Evolutionary conservation across 2,888 invertebrate genomes (phyloP).

Genomic region (Melieria omissa): DNA sequence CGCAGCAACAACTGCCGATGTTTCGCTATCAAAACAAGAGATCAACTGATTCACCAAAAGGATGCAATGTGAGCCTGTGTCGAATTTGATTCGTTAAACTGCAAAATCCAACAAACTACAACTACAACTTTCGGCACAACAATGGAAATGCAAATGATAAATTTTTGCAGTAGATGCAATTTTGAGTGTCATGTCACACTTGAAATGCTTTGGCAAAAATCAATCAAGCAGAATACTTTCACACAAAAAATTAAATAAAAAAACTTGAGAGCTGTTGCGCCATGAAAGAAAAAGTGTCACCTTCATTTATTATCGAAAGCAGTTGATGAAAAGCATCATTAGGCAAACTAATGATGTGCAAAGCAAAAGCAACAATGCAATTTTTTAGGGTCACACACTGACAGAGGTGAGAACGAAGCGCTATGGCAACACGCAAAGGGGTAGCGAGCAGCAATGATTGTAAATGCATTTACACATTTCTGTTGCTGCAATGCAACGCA

Average conservation of each 20-base stretch:
- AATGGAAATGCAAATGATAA: too few species aligned
- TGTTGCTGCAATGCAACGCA: background rate
- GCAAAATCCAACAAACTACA: too few species aligned
- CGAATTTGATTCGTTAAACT: too few species aligned
- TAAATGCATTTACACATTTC: slow-evolving; percentile 7
- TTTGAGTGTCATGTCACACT: slow-evolving; percentile 31
- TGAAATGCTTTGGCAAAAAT: slow-evolving; percentile 29
- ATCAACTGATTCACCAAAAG: too few species aligned
- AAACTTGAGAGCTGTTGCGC: background rate
- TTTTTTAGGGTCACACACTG: background rate
- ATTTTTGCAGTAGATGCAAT: slow-evolving; percentile 1
- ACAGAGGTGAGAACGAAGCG: background rate
- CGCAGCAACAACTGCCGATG: too few species aligned
- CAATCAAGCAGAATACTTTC: slow-evolving; percentile 16
- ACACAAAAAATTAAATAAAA: background rate
- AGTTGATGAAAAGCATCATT: slow-evolving; percentile 26
- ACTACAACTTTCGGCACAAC: too few species aligned
- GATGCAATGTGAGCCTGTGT: too few species aligned
- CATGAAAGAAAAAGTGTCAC: background rate
- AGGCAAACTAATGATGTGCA: slow-evolving; percentile 18
- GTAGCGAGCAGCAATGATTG: background rate
- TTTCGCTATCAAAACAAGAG: too few species aligned
- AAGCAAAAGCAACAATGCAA: background rate
- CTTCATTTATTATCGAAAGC: slow-evolving; percentile 1
- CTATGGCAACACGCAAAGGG: background rate